These are phyloP conservation scores for Neopipo cinnamomea DNA, from an alignment of 2,113 vertebrate species.

Conservation along the genomic window DNA sequence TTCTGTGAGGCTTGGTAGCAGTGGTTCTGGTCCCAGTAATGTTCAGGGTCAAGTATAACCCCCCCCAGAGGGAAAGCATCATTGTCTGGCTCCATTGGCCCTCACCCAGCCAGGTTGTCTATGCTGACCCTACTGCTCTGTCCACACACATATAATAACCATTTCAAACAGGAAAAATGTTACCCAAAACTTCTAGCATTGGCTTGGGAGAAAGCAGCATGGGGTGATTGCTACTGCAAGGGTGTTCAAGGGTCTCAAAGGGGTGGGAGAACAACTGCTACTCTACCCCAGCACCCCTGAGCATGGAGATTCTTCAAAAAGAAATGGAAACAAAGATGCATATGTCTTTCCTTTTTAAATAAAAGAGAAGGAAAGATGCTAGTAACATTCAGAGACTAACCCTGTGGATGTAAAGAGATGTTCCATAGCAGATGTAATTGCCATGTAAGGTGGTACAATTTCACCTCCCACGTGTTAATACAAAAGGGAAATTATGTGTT, in stretches of 20 bases:
- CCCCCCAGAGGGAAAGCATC: accelerated
- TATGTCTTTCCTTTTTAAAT: neutral
- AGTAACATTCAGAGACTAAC: neutral
- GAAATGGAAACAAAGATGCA: neutral
- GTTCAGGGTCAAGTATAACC: neutral
- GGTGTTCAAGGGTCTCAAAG: accelerated
- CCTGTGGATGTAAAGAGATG: neutral
- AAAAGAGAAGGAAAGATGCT: neutral
- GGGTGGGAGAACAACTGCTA: accelerated
- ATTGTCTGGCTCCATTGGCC: neutral
- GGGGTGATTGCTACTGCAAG: neutral
- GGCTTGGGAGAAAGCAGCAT: neutral
- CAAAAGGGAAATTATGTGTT: neutral
- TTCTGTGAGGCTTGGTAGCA: neutral
- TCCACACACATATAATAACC: accelerated
- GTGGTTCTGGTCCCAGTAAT: neutral
- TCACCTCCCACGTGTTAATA: neutral
- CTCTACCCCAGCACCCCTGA: neutral
- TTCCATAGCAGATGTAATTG: neutral
- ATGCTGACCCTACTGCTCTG: neutral
- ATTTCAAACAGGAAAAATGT: neutral
- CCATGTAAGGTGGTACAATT: neutral
- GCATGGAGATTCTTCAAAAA: neutral
- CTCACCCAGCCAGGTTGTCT: neutral
- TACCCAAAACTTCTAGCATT: neutral